Conservation (phyloP, 2,888 invertebrate genomes). For the Catocala sponsa region DNA sequence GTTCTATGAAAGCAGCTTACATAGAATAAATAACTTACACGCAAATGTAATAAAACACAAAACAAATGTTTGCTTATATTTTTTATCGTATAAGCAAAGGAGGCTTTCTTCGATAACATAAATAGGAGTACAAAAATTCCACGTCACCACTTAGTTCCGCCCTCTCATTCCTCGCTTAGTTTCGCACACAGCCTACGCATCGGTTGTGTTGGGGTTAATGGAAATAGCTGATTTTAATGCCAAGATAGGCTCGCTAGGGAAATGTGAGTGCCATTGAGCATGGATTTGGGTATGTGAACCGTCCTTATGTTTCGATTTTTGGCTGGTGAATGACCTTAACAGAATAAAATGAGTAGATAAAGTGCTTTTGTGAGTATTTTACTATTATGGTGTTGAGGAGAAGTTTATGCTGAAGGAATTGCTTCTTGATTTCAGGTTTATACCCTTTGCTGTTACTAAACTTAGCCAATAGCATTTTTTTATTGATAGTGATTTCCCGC, state of each 20-base stretch:
- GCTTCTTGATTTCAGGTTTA: background rate
- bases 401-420: background rate
- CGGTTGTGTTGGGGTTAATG: slow-evolving; percentile 49
- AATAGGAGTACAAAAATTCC: slow-evolving; percentile 10
- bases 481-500: too few species aligned
- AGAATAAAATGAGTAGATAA: slow-evolving; percentile 10
- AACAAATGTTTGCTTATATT: background rate
- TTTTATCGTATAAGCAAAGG: background rate
- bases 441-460: too few species aligned
- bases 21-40: background rate
- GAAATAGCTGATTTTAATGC: slow-evolving; percentile 62
- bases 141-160: slow-evolving; percentile 32
- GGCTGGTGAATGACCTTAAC: slow-evolving; percentile 21
- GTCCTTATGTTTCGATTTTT: slow-evolving; percentile 42
- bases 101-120: background rate
- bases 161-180: slow-evolving; percentile 6
- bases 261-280: slow-evolving; percentile 41
- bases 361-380: slow-evolving; percentile 1
- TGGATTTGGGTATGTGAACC: slow-evolving; percentile 24
- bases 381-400: background rate
- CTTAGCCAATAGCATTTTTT: too few species aligned
- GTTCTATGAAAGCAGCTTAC: background rate
- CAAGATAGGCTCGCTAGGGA: slow-evolving; percentile 50
- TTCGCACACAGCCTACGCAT: slow-evolving; percentile 34
- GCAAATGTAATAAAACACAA: background rate